These are phyloP conservation scores for Scaeva pyrastri DNA, from an alignment of 2,888 invertebrate genomes.

Conservation along the genomic window DNA sequence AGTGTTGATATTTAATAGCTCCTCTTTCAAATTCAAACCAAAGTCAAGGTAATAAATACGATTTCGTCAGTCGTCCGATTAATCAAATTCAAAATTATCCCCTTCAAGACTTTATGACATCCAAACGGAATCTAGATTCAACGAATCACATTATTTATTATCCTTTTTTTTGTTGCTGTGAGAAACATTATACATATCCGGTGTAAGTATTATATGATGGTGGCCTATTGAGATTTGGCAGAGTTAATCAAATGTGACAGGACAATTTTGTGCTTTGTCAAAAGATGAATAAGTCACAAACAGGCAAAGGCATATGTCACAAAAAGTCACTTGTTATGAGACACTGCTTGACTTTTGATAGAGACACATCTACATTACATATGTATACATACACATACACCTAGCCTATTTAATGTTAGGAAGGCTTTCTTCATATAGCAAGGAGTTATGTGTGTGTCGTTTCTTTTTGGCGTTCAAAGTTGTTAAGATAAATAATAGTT, in stretches of 20 bases:
- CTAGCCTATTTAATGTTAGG: too few relatives aligned
- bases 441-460: not conserved
- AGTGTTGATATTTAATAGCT: not conserved
- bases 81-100: constrained; percentile 10
- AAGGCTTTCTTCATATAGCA: not conserved
- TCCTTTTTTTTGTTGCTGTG: not conserved
- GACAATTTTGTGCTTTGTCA: constrained; percentile 20
- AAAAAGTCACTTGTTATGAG: not conserved
- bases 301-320: constrained; percentile 4
- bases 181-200: too few relatives aligned
- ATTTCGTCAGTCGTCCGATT: not conserved
- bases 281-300: constrained; percentile 13
- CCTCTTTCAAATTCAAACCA: not conserved
- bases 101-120: not conserved
- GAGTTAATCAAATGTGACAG: constrained; percentile 20
- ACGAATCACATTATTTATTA: constrained; percentile 1
- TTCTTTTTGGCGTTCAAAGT: not conserved
- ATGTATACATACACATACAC: not conserved
- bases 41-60: not conserved
- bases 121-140: not conserved
- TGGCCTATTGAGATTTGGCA: not conserved
- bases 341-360: not conserved
- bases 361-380: not conserved
- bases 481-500: not conserved
- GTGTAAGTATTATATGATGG: not conserved